A percentile compares a stretch with the other conserved stretches of the same genome.
phyloP scores from a whole-genome alignment of 1,140 invertebrate genomes.

The Plutomurus gul region DNA sequence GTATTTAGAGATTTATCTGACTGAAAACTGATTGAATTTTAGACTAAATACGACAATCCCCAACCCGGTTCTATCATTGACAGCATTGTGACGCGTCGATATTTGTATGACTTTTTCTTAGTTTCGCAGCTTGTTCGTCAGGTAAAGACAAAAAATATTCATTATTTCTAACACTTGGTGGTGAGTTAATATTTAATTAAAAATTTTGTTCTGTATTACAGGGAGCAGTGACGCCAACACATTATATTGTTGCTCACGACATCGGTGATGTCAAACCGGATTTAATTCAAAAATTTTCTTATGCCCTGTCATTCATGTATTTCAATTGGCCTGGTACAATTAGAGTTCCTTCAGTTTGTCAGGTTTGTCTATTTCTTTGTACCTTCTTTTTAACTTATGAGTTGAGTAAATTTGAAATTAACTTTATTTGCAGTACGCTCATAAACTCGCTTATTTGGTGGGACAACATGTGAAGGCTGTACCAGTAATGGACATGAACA shows the following conservation, averaged over 20 bases:
- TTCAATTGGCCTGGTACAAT: conserved; percentile 95
- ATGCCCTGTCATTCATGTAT: conserved; percentile 89
- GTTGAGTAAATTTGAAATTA: no score
- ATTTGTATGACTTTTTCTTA: no score
- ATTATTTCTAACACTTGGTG: conserved; percentile 40
- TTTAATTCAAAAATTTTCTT: conserved; percentile 80
- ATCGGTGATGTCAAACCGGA: conserved; percentile 74
- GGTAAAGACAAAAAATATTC: conserved; percentile 61
- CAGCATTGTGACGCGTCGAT: no score
- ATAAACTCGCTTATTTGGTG: conserved; percentile 78
- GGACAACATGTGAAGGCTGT: conserved; percentile 59
- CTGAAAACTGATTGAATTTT: no score
- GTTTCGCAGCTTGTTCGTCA: no score
- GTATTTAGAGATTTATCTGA: conserved; percentile 66
- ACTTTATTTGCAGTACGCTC: conserved; percentile 77
- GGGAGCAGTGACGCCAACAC: conserved; percentile 77
- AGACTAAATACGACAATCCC: no score
- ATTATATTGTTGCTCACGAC: conserved; percentile 85
- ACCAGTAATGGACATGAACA: neutral
- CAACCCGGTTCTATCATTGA: no score
- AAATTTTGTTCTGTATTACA: conserved; percentile 2
- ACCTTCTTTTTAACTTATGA: no score
- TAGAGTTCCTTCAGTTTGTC: conserved; percentile 85
- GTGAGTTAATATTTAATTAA: neutral
- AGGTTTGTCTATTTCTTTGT: no score